These are phyloP conservation scores for Paralvinella palmiformis DNA, from an alignment of 1,140 invertebrate genomes.

Conservation along the genomic window DNA sequence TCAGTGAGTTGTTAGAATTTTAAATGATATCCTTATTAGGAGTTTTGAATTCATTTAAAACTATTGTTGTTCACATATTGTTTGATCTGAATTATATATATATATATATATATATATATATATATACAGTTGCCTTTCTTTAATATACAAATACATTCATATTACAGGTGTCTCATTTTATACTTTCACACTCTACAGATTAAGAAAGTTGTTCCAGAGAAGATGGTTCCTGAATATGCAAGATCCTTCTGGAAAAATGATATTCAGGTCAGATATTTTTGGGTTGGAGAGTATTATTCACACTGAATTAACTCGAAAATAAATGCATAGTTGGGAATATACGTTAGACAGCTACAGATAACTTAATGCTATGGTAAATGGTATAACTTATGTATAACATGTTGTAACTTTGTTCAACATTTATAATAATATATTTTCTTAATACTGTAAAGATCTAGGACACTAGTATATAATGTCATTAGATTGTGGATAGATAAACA, in stretches of 20 bases:
- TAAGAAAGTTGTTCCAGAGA: constrained; percentile 79
- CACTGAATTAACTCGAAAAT: background rate
- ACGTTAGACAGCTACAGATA: background rate
- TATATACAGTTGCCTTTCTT: background rate
- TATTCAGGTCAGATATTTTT: constrained; percentile 55
- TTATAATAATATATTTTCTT: constrained; percentile 5
- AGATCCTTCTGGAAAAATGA: constrained; percentile 75
- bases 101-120: constrained; percentile 2
- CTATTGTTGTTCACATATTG: background rate
- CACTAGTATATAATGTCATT: too few relatives aligned
- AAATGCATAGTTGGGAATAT: background rate
- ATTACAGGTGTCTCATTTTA: background rate
- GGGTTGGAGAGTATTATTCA: background rate
- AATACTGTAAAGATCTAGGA: background rate
- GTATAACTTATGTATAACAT: background rate
- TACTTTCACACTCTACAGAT: constrained; percentile 54
- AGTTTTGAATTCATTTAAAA: background rate
- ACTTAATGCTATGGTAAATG: background rate
- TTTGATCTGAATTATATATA: background rate
- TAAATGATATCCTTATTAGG: background rate
- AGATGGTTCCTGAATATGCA: constrained; percentile 62
- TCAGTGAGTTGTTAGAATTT: constrained; percentile 56
- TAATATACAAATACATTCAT: background rate
- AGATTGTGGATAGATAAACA: too few relatives aligned
- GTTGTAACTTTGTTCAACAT: background rate